phyloP scores from a whole-genome alignment of 2,888 invertebrate species.

The Drosophila percnosoma region DNA sequence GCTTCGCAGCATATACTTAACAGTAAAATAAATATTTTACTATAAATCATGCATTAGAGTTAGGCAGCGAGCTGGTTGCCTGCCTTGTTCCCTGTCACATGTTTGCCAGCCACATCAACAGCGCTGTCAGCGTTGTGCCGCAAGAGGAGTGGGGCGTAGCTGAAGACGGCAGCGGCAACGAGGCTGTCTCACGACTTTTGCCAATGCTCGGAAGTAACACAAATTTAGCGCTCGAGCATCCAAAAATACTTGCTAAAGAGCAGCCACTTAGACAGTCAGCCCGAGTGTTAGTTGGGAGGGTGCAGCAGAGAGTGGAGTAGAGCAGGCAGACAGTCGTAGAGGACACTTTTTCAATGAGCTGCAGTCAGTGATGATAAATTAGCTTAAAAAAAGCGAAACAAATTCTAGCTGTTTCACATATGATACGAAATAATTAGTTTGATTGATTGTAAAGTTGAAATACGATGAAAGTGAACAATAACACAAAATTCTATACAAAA shows the following conservation, averaged over 20 bases:
- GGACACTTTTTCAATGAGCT: conserved; percentile 46
- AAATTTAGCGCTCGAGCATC: conserved; percentile 78
- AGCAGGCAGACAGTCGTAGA: conserved; percentile 21
- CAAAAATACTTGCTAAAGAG: conserved; percentile 60
- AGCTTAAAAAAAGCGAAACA: conserved; percentile 9
- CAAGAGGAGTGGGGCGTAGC: background rate
- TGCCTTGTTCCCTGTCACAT: conserved; percentile 76
- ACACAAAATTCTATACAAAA: background rate
- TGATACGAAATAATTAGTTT: background rate
- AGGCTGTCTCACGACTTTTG: conserved; percentile 65
- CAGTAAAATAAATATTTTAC: conserved; percentile 81
- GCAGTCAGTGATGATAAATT: conserved; percentile 31
- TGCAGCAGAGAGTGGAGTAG: conserved; percentile 11
- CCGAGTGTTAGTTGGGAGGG: background rate
- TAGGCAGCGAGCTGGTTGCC: conserved; percentile 56
- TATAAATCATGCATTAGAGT: conserved; percentile 79
- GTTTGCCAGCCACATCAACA: conserved; percentile 65
- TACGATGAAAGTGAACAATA: background rate
- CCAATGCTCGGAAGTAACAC: conserved; percentile 77
- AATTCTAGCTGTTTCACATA: background rate
- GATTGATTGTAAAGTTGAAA: background rate
- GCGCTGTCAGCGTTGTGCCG: conserved; percentile 17
- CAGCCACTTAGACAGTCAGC: conserved; percentile 54
- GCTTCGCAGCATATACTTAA: conserved; percentile 72
- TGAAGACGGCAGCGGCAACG: background rate